phyloP scores from a whole-genome alignment of 2,113 vertebrate genomes.

The Philantomba maxwellii region DNA sequence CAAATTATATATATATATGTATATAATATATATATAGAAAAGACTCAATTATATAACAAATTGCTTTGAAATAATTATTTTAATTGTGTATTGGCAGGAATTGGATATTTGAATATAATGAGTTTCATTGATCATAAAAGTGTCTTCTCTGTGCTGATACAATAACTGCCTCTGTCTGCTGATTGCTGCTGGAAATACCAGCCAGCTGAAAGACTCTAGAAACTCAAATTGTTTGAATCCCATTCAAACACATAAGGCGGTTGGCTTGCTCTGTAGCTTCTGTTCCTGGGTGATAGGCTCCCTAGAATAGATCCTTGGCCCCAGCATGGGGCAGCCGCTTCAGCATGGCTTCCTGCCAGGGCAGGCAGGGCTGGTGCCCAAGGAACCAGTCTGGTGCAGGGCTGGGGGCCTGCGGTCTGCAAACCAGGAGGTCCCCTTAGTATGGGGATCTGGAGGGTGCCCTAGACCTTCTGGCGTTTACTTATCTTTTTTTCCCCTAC shows the following conservation, averaged over 20 bases:
- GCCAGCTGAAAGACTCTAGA: slow-evolving; percentile 60
- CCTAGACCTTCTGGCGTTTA: neutral
- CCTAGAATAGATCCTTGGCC: neutral
- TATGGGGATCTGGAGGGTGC: neutral
- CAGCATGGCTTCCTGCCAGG: neutral
- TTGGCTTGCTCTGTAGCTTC: slow-evolving; percentile 23
- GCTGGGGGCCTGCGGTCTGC: neutral
- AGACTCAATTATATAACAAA: slow-evolving; percentile 56
- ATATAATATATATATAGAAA: neutral
- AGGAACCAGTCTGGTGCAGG: neutral
- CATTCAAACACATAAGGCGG: slow-evolving; percentile 5
- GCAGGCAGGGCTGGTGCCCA: neutral
- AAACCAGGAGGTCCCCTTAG: neutral
- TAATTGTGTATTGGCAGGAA: slow-evolving; percentile 53
- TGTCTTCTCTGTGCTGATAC: slow-evolving; percentile 29
- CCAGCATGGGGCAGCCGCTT: neutral
- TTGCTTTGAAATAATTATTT: slow-evolving; percentile 58
- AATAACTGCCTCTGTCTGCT: slow-evolving; percentile 29
- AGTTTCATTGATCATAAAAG: slow-evolving; percentile 38
- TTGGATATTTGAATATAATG: slow-evolving; percentile 49
- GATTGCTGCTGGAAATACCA: slow-evolving; percentile 13
- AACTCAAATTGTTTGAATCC: neutral
- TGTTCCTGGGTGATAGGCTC: slow-evolving; percentile 24
- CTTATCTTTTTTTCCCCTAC: neutral
- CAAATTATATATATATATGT: slow-evolving; percentile 7